Percentiles rank a stretch among this genome's conserved stretches.
These are phyloP conservation scores for Drosophila seclusa DNA, from an alignment of 2,888 invertebrate genomes.

Conservation along the genomic window DNA sequence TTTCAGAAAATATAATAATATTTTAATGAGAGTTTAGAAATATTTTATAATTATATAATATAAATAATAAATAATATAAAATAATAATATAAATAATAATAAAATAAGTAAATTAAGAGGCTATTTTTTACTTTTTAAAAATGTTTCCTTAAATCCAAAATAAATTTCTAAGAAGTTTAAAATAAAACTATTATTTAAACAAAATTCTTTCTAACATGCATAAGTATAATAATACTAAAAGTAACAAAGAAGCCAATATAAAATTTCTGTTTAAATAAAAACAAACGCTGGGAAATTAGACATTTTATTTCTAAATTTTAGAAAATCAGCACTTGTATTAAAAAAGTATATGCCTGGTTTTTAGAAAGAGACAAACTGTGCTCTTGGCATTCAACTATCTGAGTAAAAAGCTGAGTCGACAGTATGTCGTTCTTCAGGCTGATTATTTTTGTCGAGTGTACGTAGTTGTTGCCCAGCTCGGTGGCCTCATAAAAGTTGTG, in stretches of 20 bases:
- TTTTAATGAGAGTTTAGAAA: no score
- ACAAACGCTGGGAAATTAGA: not conserved
- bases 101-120: no score
- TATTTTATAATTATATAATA: no score
- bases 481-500: constrained; percentile 58
- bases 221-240: no score
- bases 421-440: not conserved
- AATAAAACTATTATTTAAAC: no score
- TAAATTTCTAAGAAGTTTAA: no score
- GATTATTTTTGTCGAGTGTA: not conserved
- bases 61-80: no score
- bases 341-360: not conserved
- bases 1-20: no score
- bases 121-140: no score
- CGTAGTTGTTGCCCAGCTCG: constrained; percentile 13
- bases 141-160: no score
- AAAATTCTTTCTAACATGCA: no score
- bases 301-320: not conserved
- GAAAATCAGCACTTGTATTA: not conserved
- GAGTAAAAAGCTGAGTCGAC: not conserved
- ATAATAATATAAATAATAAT: not conserved
- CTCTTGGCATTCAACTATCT: not conserved
- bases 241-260: no score
- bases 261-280: not conserved
- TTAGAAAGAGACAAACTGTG: not conserved